Evolutionary conservation across 2,888 invertebrate genomes (phyloP), one percentile per base, ranked within the genome.

Genomic region (Agrilus biguttatus): DNA sequence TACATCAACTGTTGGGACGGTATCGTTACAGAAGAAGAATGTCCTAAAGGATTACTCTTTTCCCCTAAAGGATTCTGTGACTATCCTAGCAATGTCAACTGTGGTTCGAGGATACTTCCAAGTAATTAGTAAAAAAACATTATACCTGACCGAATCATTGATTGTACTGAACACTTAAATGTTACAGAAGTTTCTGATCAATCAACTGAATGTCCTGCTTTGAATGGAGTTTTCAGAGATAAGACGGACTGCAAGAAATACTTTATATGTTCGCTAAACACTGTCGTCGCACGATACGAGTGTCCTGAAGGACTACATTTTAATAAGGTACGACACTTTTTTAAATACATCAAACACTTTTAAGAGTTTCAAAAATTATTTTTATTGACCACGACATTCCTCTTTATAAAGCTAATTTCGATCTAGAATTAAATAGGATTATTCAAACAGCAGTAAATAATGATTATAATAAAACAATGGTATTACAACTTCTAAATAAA

Each of bases 1-100:
- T 83, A 77, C 57, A 55, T 81, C 12, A 80, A 81, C 59, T 83
- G 82, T 57, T 82, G 82, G 82, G 79, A 81, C 51, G 80, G 77
- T 0, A 70, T 71, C 50, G 78, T 74, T 0, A 68, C 75, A 19
- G 81, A 81, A 51, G 76, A 80, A 57, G 70, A 73, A 14, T 83
- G 82, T 47, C 79, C 80, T 0, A 62, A 65, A 8, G 77, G 75
- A 0, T 57, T 80, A 5, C 56, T 77, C 33, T 82, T 82, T 60
- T 75, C 77, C 1, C 65, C 69, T 36, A 73, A 70, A 2, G 61
- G 66, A 41, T 76, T 73, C 50, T 83, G 82, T 47, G 82, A 82
- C 53, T 81, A 74, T 53, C 65, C 73, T 0, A 67, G 71, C 49
- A 77, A 74, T 50, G 80, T 81, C 2, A 69, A 78, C 48, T 82